Conservation (phyloP, 2,888 invertebrate species). For the Eretmocerus hayati region DNA sequence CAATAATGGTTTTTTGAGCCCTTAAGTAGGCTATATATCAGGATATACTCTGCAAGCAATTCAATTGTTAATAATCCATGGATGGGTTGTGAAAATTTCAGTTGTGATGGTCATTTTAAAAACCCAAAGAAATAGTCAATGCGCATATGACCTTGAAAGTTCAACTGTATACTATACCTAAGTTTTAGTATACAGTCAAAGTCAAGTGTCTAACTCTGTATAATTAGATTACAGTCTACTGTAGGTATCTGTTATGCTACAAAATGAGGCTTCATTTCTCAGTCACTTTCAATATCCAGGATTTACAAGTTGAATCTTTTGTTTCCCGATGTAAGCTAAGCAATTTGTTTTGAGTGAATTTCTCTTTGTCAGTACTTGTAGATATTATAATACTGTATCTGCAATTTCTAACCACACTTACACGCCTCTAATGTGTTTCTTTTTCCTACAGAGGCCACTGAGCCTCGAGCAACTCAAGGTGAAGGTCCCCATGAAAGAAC, state of each 20-base stretch:
- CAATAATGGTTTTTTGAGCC: no score
- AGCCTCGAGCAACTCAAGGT: slow-evolving; percentile 34
- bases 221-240: slow-evolving; percentile 39
- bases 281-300: slow-evolving; percentile 26
- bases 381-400: no score
- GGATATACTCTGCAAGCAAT: no score
- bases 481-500: slow-evolving; percentile 36
- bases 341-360: no score
- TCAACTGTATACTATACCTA: slow-evolving; percentile 17
- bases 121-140: no score
- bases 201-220: slow-evolving; percentile 31
- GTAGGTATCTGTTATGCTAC: slow-evolving; percentile 38
- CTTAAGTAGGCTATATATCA: no score
- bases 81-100: no score
- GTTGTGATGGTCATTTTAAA: no score
- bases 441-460: slow-evolving; percentile 32
- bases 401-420: no score
- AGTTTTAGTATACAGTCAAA: slow-evolving; percentile 28
- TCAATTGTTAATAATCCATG: no score
- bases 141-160: slow-evolving; percentile 22
- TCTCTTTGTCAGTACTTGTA: no score
- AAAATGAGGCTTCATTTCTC: slow-evolving; percentile 39
- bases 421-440: not conserved
- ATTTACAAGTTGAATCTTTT: slow-evolving; percentile 25
- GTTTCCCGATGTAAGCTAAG: no score